Evolutionary conservation across 2,797 vertebrate genomes (phyloP), one percentile per base, ranked within the genome.

Genomic region (Antennarius maculatus): DNA sequence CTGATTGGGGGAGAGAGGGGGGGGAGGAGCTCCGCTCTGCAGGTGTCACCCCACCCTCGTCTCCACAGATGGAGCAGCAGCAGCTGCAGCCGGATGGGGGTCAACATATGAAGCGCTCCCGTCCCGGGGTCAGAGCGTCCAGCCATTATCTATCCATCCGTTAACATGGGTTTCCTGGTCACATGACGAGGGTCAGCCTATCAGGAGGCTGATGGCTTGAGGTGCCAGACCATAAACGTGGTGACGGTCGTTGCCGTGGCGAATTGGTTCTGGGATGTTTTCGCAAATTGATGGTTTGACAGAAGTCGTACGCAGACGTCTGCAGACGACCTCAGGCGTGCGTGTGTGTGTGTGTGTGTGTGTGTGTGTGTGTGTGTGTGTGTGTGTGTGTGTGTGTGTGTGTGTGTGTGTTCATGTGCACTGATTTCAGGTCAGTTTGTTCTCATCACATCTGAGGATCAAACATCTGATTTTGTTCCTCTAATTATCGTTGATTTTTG

Each of bases 391-490:
- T 11, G 39, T 41, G 39, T 41, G 39, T 41, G 6, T 41, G 39
- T 41, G 39, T 41, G 7, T 41, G 6, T 13, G 4, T 31, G 7
- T 16, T 31, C 41, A 10, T 55, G 17, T 41, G 37, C n/a, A 18
- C 23, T 50, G 41, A 7, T 47, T 46, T 46, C 43, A 54, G 50
- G 57, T 61, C 50, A 68, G 56, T 60, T 31, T 42, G 17, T 54
- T 41, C 17, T 41, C 11, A 11, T 39, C 16, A 39, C 53, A 14
- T 54, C 39, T n/a, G 54, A 43, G 53, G 37, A 55, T 62, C 61
- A 63, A 54, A 46, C 42, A 54, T 12, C 18, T 64, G 62, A 28
- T 66, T 48, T 27, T 47, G 42, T 66, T 66, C 47, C 47, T 45
- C 54, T 46, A 52, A 59, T 69, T 49, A 23, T 23, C 49, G 43